Conservation (phyloP, 1,140 invertebrate genomes). For the Cardiocondyla obscurior region DNA sequence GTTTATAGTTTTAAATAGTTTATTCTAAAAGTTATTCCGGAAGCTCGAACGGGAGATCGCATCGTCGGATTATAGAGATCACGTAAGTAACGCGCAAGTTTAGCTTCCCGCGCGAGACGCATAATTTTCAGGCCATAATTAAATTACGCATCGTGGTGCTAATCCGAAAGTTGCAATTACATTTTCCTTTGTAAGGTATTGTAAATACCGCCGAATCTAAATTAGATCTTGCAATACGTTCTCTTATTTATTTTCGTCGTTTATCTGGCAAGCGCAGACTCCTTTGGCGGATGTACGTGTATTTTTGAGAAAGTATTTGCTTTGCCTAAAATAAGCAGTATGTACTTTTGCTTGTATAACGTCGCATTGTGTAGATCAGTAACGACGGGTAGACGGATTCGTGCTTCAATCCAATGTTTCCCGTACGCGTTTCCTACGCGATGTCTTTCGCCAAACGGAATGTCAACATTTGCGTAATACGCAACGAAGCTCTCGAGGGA, state of each 20-base stretch:
- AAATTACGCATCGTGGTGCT: not conserved
- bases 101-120: too few species aligned
- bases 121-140: not conserved
- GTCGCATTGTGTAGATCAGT: not conserved
- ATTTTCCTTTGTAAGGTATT: not conserved
- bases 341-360: slow-evolving; percentile 9
- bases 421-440: not conserved
- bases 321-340: not conserved
- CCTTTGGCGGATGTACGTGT: not conserved
- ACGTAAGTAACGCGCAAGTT: not conserved
- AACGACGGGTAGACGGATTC: slow-evolving; percentile 9
- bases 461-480: not conserved
- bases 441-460: not conserved
- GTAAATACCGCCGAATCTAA: not conserved
- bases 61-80: too few species aligned
- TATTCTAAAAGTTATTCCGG: not conserved
- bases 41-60: too few species aligned
- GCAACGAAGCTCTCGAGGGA: not conserved
- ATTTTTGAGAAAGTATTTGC: slow-evolving; percentile 9
- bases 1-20: not conserved
- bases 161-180: not conserved
- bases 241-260: slow-evolving; percentile 18
- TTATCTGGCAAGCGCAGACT: slow-evolving; percentile 3
- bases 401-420: not conserved
- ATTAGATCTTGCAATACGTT: not conserved